These are phyloP conservation scores for Archaeoteleia sp. DNA, from an alignment of 2,888 invertebrate species.

Conservation along the genomic window DNA sequence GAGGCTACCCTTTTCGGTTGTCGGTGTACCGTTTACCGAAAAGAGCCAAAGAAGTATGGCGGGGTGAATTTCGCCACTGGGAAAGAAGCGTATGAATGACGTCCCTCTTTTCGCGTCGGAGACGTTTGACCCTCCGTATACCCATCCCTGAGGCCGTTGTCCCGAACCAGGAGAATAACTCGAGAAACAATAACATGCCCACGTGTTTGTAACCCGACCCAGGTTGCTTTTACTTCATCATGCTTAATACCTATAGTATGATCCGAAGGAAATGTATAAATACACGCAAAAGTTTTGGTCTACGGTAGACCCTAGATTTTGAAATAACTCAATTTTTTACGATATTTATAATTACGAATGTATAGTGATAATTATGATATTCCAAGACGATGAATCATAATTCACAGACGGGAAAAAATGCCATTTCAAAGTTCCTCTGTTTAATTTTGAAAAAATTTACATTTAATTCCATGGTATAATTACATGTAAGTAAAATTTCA, in stretches of 20 bases:
- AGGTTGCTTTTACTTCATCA: conserved; percentile 43
- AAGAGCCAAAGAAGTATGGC: conserved; percentile 59
- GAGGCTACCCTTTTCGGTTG: conserved; percentile 63
- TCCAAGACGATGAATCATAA: conserved; percentile 16
- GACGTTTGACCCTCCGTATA: conserved; percentile 71
- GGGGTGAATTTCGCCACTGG: conserved; percentile 57
- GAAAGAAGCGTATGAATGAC: conserved; percentile 70
- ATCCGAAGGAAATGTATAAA: too few relatives aligned
- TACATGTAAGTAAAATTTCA: conserved; percentile 41
- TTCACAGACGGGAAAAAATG: conserved; percentile 7
- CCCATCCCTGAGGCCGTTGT: conserved; percentile 57
- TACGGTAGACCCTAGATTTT: too few relatives aligned
- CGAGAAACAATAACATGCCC: conserved; percentile 72
- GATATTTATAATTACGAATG: too few relatives aligned
- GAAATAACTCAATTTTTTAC: background rate
- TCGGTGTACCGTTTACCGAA: conserved; percentile 68
- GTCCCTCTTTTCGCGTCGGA: conserved; percentile 72
- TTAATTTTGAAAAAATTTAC: conserved; percentile 8
- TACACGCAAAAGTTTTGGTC: too few relatives aligned
- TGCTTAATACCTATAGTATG: too few relatives aligned
- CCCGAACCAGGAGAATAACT: conserved; percentile 64
- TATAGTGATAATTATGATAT: too few relatives aligned
- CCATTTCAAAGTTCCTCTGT: background rate
- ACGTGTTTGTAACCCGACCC: conserved; percentile 56
- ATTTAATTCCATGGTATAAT: conserved; percentile 29